Base-by-base conservation (phyloP, 1,140 invertebrate species). In the Diorhabda elongata region DNA sequence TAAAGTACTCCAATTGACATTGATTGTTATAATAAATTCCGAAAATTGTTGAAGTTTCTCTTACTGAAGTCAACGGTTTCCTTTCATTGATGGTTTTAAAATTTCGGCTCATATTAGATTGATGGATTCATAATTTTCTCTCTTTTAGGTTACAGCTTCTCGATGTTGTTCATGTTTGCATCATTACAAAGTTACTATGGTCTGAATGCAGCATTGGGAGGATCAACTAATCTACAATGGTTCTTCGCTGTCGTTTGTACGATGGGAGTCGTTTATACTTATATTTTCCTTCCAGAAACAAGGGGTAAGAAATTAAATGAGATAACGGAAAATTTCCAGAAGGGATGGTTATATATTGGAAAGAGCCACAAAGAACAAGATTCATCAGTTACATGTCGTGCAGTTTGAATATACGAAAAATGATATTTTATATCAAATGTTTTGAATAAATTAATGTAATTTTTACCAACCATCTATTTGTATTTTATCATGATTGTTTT, bases 271-370 rank as follows among this genome's bases (percentile, higher is more conserved):
- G 74, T 86, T 1, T 90, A 88, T 74, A 86, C 88, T 6, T 86
- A 84, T 66, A 74, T 90, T 11, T 82, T 88, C 71, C 80, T 92
- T 6, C 90, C 90, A 0, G 90, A 92, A 79, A 92, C 90, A 1
- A 89, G 90, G 76, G 85, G 84, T 6, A 88, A 87, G 76, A 87
- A 86, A 64, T 79, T 91, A 2, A 84, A 84, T 3, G 89, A 91
- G 75, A 91, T 92, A 66, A 84, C 87, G 70, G 81, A 84, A n/a
- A 87, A 88, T 73, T 88, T 87, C 73, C 76, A 82, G 7, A 79
- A 81, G 45, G 83, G 85, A 73, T 77, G 68, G 6, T 68, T 81
- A 7, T 83, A 79, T 69, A 72, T 79, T 52, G 72, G 74, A 44
- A 42, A 68, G 26, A 61, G 66, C n/a, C 47, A 52, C 47, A n/a